These are phyloP conservation scores for Bradynema listronoti DNA, from an alignment of 1,140 invertebrate genomes.

Conservation along the genomic window DNA sequence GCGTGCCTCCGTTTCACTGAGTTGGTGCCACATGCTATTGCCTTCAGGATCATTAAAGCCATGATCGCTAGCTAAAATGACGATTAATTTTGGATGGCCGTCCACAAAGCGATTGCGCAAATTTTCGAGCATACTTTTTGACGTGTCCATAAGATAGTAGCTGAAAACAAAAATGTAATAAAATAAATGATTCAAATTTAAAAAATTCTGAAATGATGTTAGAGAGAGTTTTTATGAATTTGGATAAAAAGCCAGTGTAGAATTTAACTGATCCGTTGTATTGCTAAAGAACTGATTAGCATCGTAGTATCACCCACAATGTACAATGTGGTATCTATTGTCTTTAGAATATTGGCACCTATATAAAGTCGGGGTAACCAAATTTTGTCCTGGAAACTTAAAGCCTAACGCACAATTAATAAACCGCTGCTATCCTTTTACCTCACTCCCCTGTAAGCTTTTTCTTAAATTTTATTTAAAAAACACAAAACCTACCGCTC, in stretches of 20 bases:
- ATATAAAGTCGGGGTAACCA: not conserved
- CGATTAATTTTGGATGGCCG: conserved; percentile 31
- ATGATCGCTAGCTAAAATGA: conserved; percentile 24
- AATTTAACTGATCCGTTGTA: not conserved
- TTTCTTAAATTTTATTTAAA: conserved; percentile 10
- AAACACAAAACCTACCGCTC: not conserved
- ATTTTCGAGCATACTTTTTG: conserved; percentile 25
- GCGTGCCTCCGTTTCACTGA: too few relatives aligned
- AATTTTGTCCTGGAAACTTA: not conserved
- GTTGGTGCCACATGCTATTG: too few relatives aligned
- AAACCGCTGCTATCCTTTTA: not conserved
- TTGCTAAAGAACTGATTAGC: not conserved
- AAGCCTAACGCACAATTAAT: not conserved
- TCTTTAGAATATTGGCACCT: too few relatives aligned
- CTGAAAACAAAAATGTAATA: conserved; percentile 2
- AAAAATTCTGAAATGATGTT: not conserved
- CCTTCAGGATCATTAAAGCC: too few relatives aligned
- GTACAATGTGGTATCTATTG: too few relatives aligned
- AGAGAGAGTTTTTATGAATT: not conserved
- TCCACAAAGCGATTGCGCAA: conserved; percentile 27
- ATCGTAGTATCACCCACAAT: not conserved
- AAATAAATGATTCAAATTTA: not conserved
- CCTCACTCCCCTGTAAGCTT: not conserved
- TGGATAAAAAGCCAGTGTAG: not conserved
- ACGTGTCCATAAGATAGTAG: conserved; percentile 22